Base-by-base conservation (phyloP, 2,113 vertebrate genomes). In the Centropus unirufus region DNA sequence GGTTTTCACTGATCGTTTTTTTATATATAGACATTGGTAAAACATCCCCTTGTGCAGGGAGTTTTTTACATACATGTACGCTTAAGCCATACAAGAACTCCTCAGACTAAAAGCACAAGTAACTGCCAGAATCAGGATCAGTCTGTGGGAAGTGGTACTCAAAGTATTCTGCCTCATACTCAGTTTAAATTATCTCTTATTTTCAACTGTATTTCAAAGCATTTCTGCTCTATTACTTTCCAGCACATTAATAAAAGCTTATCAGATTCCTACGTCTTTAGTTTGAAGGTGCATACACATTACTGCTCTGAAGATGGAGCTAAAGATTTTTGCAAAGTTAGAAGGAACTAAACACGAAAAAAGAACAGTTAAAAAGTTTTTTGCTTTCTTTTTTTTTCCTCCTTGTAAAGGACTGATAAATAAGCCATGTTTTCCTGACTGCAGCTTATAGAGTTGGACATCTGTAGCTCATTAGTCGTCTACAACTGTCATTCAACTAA, bases 281-380 rank as follows among this genome's bases (percentile, higher is more conserved):
- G 34, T 94, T 91, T 90, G 46, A 88, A 95, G 70, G 40, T 95
- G 97, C 93, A 83, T 49, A 52, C 36, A 75, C 22, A 8, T 68
- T 74, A 84, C 26, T 93, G 91, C 94, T 97, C 98, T 97, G 96
- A 97, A 97, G 97, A 97, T 97, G 98, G 98, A 97, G 97, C 97
- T 96, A 97, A 97, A 98, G 97, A 87, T 91, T 93, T 96, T 97
- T 96, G 95, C 47, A 94, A 94, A 95, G 83, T 89, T 89, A 80
- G 66, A 85, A 89, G 44, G 52, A 83, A 30, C 42, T 83, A 70
- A 49, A 55, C 34, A 83, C 13, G 87, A 92, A 93, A 88, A 94
- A 91, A 86, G 74, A 75, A 27, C 22, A 89, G 68, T 51, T 49
- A 68, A 82, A 86, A 83, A 79, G 57, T 62, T 63, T 89, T 63